Base-by-base conservation (phyloP, 2,888 invertebrate species). In the Campoplex capitator region DNA sequence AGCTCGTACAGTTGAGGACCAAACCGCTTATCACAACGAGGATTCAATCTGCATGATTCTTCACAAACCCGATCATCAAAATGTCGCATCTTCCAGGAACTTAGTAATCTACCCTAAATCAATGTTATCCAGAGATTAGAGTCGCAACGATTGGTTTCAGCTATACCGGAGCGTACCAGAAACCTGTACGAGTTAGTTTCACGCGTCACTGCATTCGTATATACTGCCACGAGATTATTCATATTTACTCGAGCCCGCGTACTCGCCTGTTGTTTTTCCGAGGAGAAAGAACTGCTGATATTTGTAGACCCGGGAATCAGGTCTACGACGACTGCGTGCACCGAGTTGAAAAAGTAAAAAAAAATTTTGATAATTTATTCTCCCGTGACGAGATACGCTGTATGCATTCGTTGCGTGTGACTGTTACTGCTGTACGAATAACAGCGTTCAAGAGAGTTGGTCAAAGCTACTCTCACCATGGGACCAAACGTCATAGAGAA, bases 331-430 rank as follows among this genome's bases (percentile, higher is more conserved):
- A 58, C 71, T 45, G 48, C 65, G 56, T 54, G 70, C 23, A 45
- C n/a, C n/a, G 58, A 86, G 83, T 76, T 38, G 71, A 79, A 78
- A 23, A 23, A 23, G 23, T n/a, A 76, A 70, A 85, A 86, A 42
- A 42, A 45, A 45, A 45, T 79, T 83, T 80, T 83, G 83, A 83
- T 83, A 86, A 86, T 86, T 83, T 86, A 83, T 86, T 79, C 83
- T 70, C 56, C 78, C 68, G 83, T 86, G 83, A 42, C 68, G 75
- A 51, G 70, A 83, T 0, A 23, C 23, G 23, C 45, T 51, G 68
- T 4, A 9, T 28, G 28, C 58, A 58, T 68, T 48, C 74, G 62
- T 79, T 76, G 86, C 79, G 76, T 83, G 65, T 83, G 77, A 82
- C 82, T 54, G 70, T 70, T 45, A 65, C 70, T 76, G 74, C 51